Conservation (phyloP, 2,888 invertebrate genomes). For the Muscina levida region DNA sequence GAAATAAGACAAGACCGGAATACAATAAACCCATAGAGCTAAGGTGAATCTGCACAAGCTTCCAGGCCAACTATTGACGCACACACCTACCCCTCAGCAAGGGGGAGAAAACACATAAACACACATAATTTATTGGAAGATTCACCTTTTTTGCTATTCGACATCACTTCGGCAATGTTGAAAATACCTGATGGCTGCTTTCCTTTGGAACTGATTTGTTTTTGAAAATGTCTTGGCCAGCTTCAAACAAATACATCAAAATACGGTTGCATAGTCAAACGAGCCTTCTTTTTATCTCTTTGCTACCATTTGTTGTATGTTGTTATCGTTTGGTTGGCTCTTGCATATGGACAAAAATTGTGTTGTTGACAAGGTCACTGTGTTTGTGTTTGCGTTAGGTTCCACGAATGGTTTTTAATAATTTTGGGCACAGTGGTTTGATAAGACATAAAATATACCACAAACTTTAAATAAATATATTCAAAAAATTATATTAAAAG, state of each 20-base stretch:
- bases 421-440: neutral
- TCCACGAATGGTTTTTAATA: neutral
- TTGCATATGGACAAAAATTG: slow-evolving; percentile 29
- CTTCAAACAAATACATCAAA: neutral
- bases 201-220: neutral
- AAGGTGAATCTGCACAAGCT: too few relatives aligned
- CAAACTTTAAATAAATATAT: too few relatives aligned
- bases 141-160: neutral
- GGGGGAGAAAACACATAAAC: neutral
- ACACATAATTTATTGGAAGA: neutral
- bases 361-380: slow-evolving; percentile 65
- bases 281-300: neutral
- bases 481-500: too few relatives aligned
- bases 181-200: neutral
- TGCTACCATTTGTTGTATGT: slow-evolving; percentile 19
- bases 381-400: slow-evolving; percentile 39
- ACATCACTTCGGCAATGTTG: neutral
- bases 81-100: too few relatives aligned
- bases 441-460: too few relatives aligned
- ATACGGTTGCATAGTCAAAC: too few relatives aligned
- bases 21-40: neutral
- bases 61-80: too few relatives aligned
- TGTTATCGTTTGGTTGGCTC: neutral
- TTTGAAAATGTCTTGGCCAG: neutral
- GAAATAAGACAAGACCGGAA: slow-evolving; percentile 7